A percentile compares a stretch with the other conserved stretches of the same genome.
Evolutionary conservation across 2,888 invertebrate genomes (phyloP).

Genomic region (Melanophora roralis): DNA sequence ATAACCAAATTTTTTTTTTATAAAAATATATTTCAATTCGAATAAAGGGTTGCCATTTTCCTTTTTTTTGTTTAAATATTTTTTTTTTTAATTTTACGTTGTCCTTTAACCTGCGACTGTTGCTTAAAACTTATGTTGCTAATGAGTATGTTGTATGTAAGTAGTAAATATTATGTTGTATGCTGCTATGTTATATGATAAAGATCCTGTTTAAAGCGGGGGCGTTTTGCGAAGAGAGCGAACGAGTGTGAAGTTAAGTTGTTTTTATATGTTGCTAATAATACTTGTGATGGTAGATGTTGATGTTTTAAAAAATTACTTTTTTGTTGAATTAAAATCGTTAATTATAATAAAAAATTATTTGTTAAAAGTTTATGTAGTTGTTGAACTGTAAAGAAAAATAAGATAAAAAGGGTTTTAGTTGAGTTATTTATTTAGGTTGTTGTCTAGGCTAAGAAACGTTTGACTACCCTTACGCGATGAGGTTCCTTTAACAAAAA

Average conservation of each 20-base stretch:
- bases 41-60: conserved; percentile 23
- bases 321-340: conserved; percentile 12
- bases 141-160: conserved; percentile 57
- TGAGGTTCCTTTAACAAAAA: too few relatives aligned
- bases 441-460: neutral
- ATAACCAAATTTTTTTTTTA: conserved; percentile 6
- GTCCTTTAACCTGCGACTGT: conserved; percentile 71
- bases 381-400: conserved; percentile 48
- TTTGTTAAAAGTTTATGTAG: conserved; percentile 17
- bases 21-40: conserved; percentile 29
- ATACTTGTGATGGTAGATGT: conserved; percentile 63
- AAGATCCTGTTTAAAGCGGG: neutral
- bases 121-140: conserved; percentile 53
- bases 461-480: too few relatives aligned
- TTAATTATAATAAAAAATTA: conserved; percentile 33
- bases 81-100: conserved; percentile 65
- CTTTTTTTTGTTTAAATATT: conserved; percentile 8
- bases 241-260: neutral
- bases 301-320: neutral
- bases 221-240: neutral
- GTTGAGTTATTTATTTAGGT: neutral
- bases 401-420: neutral
- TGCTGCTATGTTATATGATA: too few relatives aligned
- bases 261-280: conserved; percentile 57
- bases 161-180: neutral